These are phyloP conservation scores for Podarcis muralis DNA, from an alignment of 2,113 vertebrate species.

Conservation along the genomic window DNA sequence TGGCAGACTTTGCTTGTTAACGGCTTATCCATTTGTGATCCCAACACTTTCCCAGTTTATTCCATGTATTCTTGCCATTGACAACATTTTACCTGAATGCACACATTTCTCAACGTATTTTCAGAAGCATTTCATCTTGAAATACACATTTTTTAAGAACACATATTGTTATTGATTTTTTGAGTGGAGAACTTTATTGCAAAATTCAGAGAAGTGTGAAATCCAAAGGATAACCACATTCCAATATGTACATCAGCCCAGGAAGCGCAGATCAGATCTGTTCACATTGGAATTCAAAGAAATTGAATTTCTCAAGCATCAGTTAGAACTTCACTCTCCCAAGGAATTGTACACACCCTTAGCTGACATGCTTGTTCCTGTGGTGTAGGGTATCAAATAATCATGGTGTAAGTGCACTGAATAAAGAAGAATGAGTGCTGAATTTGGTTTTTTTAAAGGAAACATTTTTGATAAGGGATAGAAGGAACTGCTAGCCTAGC, in stretches of 20 bases:
- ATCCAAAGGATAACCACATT: background rate
- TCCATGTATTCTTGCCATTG: background rate
- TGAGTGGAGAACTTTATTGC: background rate
- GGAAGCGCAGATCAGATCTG: background rate
- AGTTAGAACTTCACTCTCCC: background rate
- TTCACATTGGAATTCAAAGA: background rate
- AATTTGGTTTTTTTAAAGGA: background rate
- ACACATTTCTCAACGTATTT: no score
- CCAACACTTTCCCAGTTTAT: conserved; percentile 1
- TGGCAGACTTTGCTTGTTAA: background rate
- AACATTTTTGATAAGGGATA: background rate
- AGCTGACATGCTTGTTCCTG: background rate
- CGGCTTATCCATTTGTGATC: background rate
- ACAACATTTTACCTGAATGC: no score
- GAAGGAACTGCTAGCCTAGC: background rate
- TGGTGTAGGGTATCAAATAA: background rate
- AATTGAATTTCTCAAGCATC: background rate
- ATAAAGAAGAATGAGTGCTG: background rate
- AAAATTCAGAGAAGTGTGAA: background rate
- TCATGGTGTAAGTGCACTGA: background rate
- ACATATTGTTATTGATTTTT: background rate
- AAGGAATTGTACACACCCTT: background rate
- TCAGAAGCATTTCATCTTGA: no score
- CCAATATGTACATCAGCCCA: background rate
- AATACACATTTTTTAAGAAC: no score